Percentiles rank a stretch among this genome's conserved stretches.
phyloP scores from a whole-genome alignment of 1,140 invertebrate species.

The Drosophila takahashii region DNA sequence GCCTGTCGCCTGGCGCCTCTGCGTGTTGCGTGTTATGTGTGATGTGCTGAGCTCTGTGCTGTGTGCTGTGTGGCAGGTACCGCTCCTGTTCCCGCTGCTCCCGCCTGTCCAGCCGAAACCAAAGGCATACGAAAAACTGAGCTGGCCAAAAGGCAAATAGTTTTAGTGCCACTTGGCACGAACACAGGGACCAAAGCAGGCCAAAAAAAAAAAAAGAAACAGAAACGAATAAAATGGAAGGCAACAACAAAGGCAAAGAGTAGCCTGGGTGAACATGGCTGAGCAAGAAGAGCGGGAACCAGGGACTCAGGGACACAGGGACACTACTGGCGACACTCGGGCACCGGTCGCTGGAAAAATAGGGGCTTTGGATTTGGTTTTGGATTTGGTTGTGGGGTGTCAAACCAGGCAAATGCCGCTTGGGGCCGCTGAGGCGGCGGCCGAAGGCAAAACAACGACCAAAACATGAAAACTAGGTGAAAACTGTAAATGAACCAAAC shows the following conservation, averaged over 20 bases:
- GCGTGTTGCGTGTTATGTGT: conserved; percentile 8
- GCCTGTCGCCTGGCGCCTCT: conserved; percentile 22
- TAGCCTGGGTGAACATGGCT: conserved; percentile 64
- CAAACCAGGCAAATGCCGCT: conserved; percentile 57
- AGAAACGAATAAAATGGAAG: neutral
- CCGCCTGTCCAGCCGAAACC: conserved; percentile 2
- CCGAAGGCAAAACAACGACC: conserved; percentile 23
- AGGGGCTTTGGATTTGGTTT: neutral
- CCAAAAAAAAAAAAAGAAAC: conserved; percentile 34
- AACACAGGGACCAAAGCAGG: conserved; percentile 55
- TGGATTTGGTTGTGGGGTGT: neutral
- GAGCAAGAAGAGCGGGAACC: conserved; percentile 23
- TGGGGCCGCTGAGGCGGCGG: conserved; percentile 48
- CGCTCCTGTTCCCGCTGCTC: conserved; percentile 1
- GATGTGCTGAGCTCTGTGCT: conserved; percentile 1
- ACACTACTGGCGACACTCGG: conserved; percentile 57
- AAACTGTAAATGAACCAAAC: conserved; percentile 68
- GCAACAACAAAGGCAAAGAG: conserved; percentile 47
- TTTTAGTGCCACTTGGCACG: conserved; percentile 83
- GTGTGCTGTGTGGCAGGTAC: conserved; percentile 38
- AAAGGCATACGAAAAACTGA: conserved; percentile 27
- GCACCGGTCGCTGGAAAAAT: conserved; percentile 24
- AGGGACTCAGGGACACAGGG: conserved; percentile 5
- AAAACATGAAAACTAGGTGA: conserved; percentile 72
- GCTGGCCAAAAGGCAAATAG: conserved; percentile 75